Percentiles rank a stretch among this genome's conserved stretches.
phyloP scores from a whole-genome alignment of 1,140 invertebrate genomes.

The Pissodes strobi region DNA sequence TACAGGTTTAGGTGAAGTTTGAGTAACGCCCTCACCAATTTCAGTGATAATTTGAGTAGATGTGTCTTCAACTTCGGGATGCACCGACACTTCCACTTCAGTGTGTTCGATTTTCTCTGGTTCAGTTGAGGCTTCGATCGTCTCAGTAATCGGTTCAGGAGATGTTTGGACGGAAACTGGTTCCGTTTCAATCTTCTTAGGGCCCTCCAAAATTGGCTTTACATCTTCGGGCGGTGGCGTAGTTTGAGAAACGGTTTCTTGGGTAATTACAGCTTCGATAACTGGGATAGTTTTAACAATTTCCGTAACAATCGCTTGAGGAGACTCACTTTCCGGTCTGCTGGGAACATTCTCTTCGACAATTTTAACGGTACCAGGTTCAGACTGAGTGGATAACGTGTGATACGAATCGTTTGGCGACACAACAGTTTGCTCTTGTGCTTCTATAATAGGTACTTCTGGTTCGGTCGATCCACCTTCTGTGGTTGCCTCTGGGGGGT shows the following conservation, averaged over 20 bases:
- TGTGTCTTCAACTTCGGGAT: constrained; percentile 48
- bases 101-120: constrained; percentile 11
- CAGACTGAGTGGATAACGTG: constrained; percentile 62
- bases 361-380: constrained; percentile 64
- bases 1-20: constrained; percentile 42
- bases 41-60: constrained; percentile 49
- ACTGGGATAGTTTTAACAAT: constrained; percentile 63
- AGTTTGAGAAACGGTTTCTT: constrained; percentile 59
- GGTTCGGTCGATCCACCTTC: constrained; percentile 33
- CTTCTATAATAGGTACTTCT: constrained; percentile 41
- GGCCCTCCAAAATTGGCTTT: constrained; percentile 8
- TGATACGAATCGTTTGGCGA: constrained; percentile 61
- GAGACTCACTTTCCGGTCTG: constrained; percentile 54
- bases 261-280: constrained; percentile 61
- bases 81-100: constrained; percentile 37
- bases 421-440: constrained; percentile 47
- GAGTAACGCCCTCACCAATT: constrained; percentile 43
- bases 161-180: constrained; percentile 65
- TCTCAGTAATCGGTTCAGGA: constrained; percentile 58
- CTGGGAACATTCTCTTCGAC: constrained; percentile 64
- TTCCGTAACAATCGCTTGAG: constrained; percentile 56
- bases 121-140: constrained; percentile 56
- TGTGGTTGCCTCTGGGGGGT: constrained; percentile 39
- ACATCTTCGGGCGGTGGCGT: constrained; percentile 48
- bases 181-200: constrained; percentile 41